These are phyloP conservation scores for Phrynosoma blainvillii DNA, from an alignment of 2,113 vertebrate genomes.

Conservation along the genomic window DNA sequence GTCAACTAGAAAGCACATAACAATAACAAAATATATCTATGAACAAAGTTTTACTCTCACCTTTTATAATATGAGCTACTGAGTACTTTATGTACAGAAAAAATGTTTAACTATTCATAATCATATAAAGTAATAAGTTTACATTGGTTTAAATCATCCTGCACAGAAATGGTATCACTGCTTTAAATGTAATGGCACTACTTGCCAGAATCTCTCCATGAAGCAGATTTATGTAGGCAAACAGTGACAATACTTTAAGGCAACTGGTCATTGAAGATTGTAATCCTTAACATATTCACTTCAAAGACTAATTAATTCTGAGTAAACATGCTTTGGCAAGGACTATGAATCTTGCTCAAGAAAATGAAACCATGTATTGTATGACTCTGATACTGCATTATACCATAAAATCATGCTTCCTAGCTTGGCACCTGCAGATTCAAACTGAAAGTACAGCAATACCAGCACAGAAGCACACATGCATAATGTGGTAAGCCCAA, in stretches of 20 bases:
- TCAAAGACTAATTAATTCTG: not conserved
- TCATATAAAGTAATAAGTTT: not conserved
- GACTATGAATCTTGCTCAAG: not conserved
- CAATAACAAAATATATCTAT: no score
- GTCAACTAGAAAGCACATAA: no score
- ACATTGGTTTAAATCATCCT: not conserved
- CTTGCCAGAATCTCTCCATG: not conserved
- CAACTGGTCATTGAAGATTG: not conserved
- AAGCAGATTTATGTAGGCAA: no score
- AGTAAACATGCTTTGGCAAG: not conserved
- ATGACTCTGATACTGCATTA: not conserved
- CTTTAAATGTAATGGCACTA: fast-evolving
- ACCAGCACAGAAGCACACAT: no score
- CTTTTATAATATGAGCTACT: not conserved
- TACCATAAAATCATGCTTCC: not conserved
- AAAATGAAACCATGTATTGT: not conserved
- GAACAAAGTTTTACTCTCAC: not conserved
- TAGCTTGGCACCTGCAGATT: not conserved
- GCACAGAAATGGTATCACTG: not conserved
- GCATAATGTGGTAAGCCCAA: no score
- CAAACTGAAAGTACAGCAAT: not conserved
- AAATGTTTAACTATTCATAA: not conserved
- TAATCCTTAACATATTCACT: not conserved
- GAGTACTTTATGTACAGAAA: not conserved
- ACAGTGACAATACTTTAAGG: not conserved